Conservation (phyloP, 2,888 invertebrate species). For the Nomada hirtipes region DNA sequence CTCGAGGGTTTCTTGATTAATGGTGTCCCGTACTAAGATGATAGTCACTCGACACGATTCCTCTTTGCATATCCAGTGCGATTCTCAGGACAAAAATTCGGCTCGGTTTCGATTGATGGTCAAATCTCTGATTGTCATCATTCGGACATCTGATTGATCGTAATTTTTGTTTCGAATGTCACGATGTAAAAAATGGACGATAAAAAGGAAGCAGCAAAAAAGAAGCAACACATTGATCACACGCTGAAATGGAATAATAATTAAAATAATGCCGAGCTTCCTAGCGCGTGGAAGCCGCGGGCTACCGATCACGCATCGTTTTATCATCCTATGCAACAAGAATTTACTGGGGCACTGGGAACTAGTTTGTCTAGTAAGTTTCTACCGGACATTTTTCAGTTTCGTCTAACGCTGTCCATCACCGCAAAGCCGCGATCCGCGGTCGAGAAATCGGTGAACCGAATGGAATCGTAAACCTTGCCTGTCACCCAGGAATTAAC, state of each 20-base stretch:
- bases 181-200: constrained; percentile 31
- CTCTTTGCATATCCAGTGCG: not conserved
- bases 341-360: constrained; percentile 71
- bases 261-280: constrained; percentile 24
- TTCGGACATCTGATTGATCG: constrained; percentile 53
- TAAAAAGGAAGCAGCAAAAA: constrained; percentile 29
- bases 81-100: constrained; percentile 20
- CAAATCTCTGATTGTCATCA: constrained; percentile 31
- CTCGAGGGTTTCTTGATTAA: constrained; percentile 35
- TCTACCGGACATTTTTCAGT: constrained; percentile 56
- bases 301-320: constrained; percentile 49
- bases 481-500: constrained; percentile 32
- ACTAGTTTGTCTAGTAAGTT: constrained; percentile 61
- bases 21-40: constrained; percentile 4
- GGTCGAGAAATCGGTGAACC: constrained; percentile 51
- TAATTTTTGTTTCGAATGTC: constrained; percentile 26
- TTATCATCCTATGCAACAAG: constrained; percentile 58
- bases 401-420: constrained; percentile 36
- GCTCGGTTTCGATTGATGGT: constrained; percentile 24
- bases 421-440: constrained; percentile 32
- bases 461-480: constrained; percentile 43
- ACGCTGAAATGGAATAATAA: constrained; percentile 41
- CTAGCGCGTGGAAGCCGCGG: constrained; percentile 34
- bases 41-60: constrained; percentile 16
- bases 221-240: constrained; percentile 4